phyloP scores from a whole-genome alignment of 2,797 vertebrate species.

The Fundulus diaphanus region DNA sequence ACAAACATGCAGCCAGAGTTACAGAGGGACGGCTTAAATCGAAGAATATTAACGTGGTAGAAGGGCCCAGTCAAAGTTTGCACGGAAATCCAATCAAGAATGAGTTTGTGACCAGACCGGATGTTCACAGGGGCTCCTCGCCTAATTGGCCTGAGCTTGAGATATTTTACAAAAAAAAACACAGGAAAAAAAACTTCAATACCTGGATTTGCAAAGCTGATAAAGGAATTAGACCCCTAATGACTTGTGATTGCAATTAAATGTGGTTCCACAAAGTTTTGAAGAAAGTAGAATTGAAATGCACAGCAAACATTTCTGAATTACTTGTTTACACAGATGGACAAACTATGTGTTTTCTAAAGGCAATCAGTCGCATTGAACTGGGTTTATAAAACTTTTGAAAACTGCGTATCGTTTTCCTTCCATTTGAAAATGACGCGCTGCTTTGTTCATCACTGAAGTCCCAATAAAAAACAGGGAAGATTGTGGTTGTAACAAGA shows the following conservation, averaged over 20 bases:
- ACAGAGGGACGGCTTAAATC: no score
- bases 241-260: no score
- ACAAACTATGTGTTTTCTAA: not conserved
- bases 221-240: no score
- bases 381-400: not conserved
- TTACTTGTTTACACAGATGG: no score
- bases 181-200: not conserved
- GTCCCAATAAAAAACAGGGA: not conserved
- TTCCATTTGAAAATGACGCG: not conserved
- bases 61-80: not conserved
- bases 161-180: not conserved
- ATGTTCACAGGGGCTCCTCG: not conserved
- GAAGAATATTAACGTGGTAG: no score
- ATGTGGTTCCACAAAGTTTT: not conserved
- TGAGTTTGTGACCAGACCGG: not conserved
- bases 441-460: not conserved
- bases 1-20: no score
- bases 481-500: not conserved
- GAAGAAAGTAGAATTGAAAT: not conserved
- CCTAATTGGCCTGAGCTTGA: not conserved
- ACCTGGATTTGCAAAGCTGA: not conserved
- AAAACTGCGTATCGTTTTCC: not conserved
- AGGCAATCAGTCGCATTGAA: not conserved
- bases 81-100: not conserved
- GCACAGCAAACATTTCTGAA: no score